Evolutionary conservation across 2,113 vertebrate genomes (phyloP), one percentile per base, ranked within the genome.

Genomic region (Oriolus oriolus): DNA sequence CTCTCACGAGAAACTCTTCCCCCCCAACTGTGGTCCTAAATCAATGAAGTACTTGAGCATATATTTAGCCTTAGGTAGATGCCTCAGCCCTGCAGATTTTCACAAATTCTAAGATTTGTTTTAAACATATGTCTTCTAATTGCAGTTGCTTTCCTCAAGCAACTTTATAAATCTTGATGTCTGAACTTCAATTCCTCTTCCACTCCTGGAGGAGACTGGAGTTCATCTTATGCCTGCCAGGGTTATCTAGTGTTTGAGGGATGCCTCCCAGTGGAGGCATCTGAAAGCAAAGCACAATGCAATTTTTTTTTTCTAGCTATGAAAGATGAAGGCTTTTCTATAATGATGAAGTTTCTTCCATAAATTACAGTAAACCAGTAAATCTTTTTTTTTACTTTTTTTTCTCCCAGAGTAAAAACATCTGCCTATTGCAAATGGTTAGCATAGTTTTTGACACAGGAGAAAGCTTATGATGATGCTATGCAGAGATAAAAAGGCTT

Each of bases 201-300:
- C 16, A 31, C 27, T 88, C 47, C 66, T 84, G 79, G 60, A 91
- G 64, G 82, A 92, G 42, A n/a, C 24, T 4, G 2, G 82, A 77
- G 39, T 88, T 93, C 64, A 24, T 78, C 37, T 78, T n/a, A 14
- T 0, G 1, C 66, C 65, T 90, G 90, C 71, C 47, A 77, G 52
- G 18, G 66, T 61, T 97, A 87, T 84, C 54, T 66, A 27, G 61
- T 2, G 8, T 94, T 96, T 95, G 93, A 96, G 79, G 60, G 78
- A 94, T 86, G 90, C 85, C 52, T 97, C 90, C 79, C 82, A 90
- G 75, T 94, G 93, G 75, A 96, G 79, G 31, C 83, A 66, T 93
- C 71, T 91, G 66, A 95, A 93, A 91, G 60, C 50, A 84, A 68
- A 95, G 28, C 73, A 47, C 7, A 13, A 35, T 42, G 47, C 7